Percentiles rank a stretch among this genome's conserved stretches.
phyloP scores from a whole-genome alignment of 2,113 vertebrate species.

The Triplophysa dalaica region DNA sequence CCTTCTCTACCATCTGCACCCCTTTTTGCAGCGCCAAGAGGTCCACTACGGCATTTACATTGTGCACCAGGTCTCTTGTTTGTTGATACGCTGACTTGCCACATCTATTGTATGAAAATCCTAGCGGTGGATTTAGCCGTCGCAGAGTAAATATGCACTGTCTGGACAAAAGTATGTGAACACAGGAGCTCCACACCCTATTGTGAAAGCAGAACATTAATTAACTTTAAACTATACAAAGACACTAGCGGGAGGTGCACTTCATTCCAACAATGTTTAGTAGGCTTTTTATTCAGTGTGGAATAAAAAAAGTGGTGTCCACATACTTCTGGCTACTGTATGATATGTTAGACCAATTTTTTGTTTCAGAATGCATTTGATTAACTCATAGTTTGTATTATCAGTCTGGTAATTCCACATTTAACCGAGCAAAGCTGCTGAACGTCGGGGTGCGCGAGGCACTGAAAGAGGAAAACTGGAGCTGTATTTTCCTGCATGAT shows the following conservation, averaged over 20 bases:
- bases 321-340: background rate
- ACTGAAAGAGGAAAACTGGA: constrained; percentile 91
- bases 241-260: too few species aligned
- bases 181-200: background rate
- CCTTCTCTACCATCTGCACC: constrained; percentile 94
- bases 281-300: background rate
- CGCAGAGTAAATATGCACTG: background rate
- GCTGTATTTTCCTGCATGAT: constrained; percentile 92
- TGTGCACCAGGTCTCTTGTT: constrained; percentile 85
- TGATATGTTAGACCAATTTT: constrained; percentile 1
- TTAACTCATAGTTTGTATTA: constrained; percentile 14
- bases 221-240: too few species aligned
- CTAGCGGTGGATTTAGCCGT: background rate
- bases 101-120: constrained; percentile 19
- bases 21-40: constrained; percentile 94
- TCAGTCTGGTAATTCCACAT: constrained; percentile 85
- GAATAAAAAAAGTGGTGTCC: background rate
- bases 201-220: background rate
- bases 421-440: constrained; percentile 93
- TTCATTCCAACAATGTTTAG: too few species aligned
- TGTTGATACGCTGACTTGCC: background rate
- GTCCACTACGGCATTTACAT: constrained; percentile 94
- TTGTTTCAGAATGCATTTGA: constrained; percentile 21
- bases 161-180: background rate
- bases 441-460: constrained; percentile 94